Percentiles rank a stretch among this genome's conserved stretches.
phyloP scores from a whole-genome alignment of 2,888 invertebrate genomes.

The Scelioninae gen. 1 region DNA sequence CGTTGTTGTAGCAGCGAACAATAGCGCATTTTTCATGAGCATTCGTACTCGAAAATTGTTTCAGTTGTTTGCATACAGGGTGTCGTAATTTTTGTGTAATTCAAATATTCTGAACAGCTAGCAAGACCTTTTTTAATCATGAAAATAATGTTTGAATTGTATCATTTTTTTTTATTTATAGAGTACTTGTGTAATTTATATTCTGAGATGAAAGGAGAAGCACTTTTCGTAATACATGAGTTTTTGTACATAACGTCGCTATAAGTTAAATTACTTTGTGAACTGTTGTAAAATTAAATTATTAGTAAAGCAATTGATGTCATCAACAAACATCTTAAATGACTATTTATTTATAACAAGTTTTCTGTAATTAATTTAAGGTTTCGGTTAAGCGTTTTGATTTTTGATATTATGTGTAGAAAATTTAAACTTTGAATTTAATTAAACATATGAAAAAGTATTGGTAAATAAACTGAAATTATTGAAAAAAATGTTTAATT shows the following conservation, averaged over 20 bases:
- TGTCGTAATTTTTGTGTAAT: conserved; percentile 24
- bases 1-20: conserved; percentile 69
- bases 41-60: conserved; percentile 47
- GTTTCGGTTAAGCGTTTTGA: not conserved
- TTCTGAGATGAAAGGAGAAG: conserved; percentile 13
- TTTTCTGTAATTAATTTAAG: too few species aligned
- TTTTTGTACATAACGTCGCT: conserved; percentile 46
- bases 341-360: conserved; percentile 14
- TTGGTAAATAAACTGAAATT: too few species aligned
- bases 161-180: not conserved
- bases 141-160: not conserved
- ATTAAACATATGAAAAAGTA: too few species aligned
- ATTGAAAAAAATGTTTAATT: too few species aligned
- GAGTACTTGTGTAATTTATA: not conserved
- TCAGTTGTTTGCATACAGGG: conserved; percentile 35
- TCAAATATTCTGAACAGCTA: not conserved
- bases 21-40: conserved; percentile 64
- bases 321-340: conserved; percentile 19
- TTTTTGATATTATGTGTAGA: not conserved
- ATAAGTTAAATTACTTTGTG: conserved; percentile 28
- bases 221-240: conserved; percentile 21
- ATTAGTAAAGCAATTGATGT: conserved; percentile 45
- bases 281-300: conserved; percentile 44
- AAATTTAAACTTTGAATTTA: too few species aligned
- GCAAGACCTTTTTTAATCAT: too few species aligned